phyloP scores from a whole-genome alignment of 2,888 invertebrate species.

The Amblyteles armatorius region DNA sequence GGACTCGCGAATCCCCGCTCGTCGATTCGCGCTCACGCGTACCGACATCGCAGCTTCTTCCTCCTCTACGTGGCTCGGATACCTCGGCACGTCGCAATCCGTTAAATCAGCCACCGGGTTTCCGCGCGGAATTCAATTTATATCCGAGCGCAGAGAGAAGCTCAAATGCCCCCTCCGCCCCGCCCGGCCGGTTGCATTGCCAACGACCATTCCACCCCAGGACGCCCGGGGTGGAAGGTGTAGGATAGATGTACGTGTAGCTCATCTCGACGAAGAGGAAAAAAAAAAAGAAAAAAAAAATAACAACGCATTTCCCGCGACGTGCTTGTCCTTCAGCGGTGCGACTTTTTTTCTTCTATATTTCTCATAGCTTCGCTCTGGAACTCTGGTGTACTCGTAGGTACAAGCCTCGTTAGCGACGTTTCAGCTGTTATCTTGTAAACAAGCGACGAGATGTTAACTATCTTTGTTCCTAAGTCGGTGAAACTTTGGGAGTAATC shows the following conservation, averaged over 20 bases:
- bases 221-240: neutral
- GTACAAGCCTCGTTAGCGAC: neutral
- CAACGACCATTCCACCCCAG: constrained; percentile 27
- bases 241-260: neutral
- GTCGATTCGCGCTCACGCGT: constrained; percentile 31
- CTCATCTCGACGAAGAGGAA: constrained; percentile 7
- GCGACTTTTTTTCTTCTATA: constrained; percentile 17
- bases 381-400: constrained; percentile 10
- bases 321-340: constrained; percentile 31
- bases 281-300: neutral
- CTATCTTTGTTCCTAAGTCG: neutral
- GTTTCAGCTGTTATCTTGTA: neutral
- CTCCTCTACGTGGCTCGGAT: constrained; percentile 49
- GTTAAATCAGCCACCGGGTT: constrained; percentile 75
- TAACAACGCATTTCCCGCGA: constrained; percentile 30
- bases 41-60: constrained; percentile 14
- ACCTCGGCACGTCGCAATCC: constrained; percentile 70
- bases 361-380: constrained; percentile 11
- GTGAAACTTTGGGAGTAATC: neutral
- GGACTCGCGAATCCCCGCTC: constrained; percentile 33
- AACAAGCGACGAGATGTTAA: neutral
- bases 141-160: constrained; percentile 63
- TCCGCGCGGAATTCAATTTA: constrained; percentile 78
- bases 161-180: constrained; percentile 41
- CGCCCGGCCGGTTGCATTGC: constrained; percentile 32